Base-by-base conservation (phyloP, 2,797 vertebrate genomes). In the Alosa sapidissima region DNA sequence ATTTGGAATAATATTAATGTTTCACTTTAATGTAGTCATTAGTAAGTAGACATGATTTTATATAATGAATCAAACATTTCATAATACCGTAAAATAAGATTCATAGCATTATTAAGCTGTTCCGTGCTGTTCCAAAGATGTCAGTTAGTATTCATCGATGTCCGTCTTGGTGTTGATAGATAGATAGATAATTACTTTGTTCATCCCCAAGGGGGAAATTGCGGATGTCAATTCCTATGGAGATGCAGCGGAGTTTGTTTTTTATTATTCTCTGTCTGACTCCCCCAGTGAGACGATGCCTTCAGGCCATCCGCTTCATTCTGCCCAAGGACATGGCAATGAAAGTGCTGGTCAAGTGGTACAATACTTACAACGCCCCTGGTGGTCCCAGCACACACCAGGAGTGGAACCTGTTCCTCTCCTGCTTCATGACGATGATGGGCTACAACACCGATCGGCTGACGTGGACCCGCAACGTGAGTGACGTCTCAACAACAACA, bases 341-440 rank as follows among this genome's bases (percentile, higher is more conserved):
- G 91, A 98, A 96, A 93, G 96, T 99, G 92, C 94, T 98, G 89
- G 96, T 99, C 82, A 99, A 99, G 91, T 99, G 98, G 98, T 99
- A 99, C 90, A 99, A 97, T 81, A 97, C 97, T 86, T 97, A 98
- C 89, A 99, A 99, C 0, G 98, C 98, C 4, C 98, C 97, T 0
- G 98, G 98, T 5, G 97, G 98, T 19, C 97, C 97, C 86, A 97
- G 95, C 86, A 95, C 96, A 87, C 97, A 98, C 85, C 95, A 96
- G 0, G 98, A 99, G 89, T 99, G 98, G 98, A 99, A 95, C 91
- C 92, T 97, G 72, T 99, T 99, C 90, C 96, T 99, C 85, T 98
- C 96, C 0, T 99, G 98, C 88, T 96, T 99, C 68, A 96, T 99
- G 97, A 97, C 97, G 8, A 94, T 99, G 93, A 98, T 99, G 98